These are phyloP conservation scores for Apteryx owenii DNA, from an alignment of 2,113 vertebrate species.

Conservation along the genomic window DNA sequence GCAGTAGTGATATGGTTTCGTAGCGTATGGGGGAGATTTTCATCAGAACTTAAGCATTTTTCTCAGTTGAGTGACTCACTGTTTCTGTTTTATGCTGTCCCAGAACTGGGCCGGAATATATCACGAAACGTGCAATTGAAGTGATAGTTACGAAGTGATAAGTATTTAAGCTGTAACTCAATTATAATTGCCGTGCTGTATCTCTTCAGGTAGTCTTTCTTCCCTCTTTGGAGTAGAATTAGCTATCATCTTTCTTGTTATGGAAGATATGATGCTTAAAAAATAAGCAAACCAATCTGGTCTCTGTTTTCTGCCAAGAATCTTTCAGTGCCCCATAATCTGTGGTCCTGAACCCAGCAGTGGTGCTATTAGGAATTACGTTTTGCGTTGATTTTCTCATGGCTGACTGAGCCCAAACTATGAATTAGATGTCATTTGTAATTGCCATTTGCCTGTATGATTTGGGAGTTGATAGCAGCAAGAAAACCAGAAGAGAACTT, in stretches of 20 bases:
- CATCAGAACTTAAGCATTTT: neutral
- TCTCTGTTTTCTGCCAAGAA: slow-evolving; percentile 12
- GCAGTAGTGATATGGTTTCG: neutral
- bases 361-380: neutral
- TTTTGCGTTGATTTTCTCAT: slow-evolving; percentile 6
- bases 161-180: neutral
- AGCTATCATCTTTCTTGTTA: neutral
- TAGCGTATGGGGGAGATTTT: neutral
- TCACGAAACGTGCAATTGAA: neutral
- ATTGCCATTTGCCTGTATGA: slow-evolving; percentile 51
- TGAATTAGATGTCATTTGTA: slow-evolving; percentile 54
- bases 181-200: neutral
- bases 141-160: neutral
- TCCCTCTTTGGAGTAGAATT: neutral
- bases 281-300: slow-evolving; percentile 19
- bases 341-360: slow-evolving; percentile 10
- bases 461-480: slow-evolving; percentile 35
- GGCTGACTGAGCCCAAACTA: slow-evolving; percentile 28
- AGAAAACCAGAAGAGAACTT: neutral
- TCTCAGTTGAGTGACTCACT: neutral
- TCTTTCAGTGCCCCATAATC: slow-evolving; percentile 12
- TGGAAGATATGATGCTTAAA: neutral
- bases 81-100: neutral
- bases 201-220: slow-evolving; percentile 12
- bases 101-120: neutral